These are phyloP conservation scores for Clostera curtula DNA, from an alignment of 2,888 invertebrate genomes.

Conservation along the genomic window DNA sequence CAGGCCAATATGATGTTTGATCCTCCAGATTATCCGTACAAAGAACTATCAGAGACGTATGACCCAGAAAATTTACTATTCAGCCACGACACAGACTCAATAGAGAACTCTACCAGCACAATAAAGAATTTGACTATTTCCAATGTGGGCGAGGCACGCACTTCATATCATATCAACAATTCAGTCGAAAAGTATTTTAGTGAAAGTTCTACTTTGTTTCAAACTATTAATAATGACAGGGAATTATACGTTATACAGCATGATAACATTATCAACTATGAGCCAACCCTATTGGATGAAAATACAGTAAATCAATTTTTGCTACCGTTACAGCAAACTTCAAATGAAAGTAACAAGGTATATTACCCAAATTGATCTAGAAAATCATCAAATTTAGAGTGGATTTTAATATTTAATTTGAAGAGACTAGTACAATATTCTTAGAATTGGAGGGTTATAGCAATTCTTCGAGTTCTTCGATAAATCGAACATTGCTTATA, in stretches of 20 bases:
- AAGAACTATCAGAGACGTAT: conserved; percentile 53
- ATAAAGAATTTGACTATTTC: conserved; percentile 15
- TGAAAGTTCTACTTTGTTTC: conserved; percentile 30
- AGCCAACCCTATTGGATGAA: conserved; percentile 56
- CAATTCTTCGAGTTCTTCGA: no score
- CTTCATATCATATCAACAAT: no score
- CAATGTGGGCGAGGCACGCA: no score
- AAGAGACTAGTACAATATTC: no score
- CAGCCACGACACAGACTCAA: conserved; percentile 25
- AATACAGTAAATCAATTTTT: conserved; percentile 63
- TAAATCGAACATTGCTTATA: no score
- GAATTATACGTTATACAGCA: conserved; percentile 42
- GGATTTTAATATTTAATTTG: no score
- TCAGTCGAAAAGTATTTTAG: conserved; percentile 49
- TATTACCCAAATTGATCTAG: neutral
- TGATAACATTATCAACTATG: conserved; percentile 50
- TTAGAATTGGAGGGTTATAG: no score
- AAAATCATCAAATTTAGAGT: no score
- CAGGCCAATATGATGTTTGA: conserved; percentile 57
- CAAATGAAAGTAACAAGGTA: conserved; percentile 35
- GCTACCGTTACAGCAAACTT: conserved; percentile 45
- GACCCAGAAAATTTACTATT: conserved; percentile 48
- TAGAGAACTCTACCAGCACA: conserved; percentile 10
- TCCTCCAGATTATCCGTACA: conserved; percentile 63
- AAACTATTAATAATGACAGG: conserved; percentile 23